phyloP scores from a whole-genome alignment of 2,888 invertebrate genomes.

The Eupeodes luniger region DNA sequence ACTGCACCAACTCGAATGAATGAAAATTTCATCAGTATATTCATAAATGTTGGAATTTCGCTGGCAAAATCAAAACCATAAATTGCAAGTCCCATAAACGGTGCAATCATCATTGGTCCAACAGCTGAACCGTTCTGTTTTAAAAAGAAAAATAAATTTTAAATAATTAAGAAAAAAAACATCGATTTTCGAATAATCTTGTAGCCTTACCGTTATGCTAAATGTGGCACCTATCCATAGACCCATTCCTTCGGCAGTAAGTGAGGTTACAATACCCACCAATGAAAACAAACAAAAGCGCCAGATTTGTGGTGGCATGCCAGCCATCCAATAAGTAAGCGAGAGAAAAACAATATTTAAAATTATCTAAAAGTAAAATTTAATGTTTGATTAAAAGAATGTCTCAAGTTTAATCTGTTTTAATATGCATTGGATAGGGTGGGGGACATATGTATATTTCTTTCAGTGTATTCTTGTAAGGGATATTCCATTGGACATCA shows the following conservation, averaged over 20 bases:
- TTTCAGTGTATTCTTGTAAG: too few relatives aligned
- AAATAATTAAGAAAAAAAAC: background rate
- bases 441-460: too few relatives aligned
- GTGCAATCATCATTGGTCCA: constrained; percentile 88
- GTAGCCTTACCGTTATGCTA: constrained; percentile 86
- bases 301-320: constrained; percentile 87
- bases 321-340: constrained; percentile 88
- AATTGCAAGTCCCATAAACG: constrained; percentile 88
- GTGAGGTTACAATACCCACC: constrained; percentile 88
- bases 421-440: too few relatives aligned
- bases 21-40: constrained; percentile 87
- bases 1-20: constrained; percentile 88
- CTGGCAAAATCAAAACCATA: constrained; percentile 90
- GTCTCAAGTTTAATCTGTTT: background rate
- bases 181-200: background rate
- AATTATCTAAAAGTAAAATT: constrained; percentile 84
- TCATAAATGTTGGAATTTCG: constrained; percentile 87
- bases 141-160: constrained; percentile 66
- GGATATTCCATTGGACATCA: too few relatives aligned
- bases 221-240: constrained; percentile 90
- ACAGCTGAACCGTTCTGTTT: constrained; percentile 89
- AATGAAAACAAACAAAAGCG: constrained; percentile 89
- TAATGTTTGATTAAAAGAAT: background rate
- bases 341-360: constrained; percentile 87
- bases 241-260: constrained; percentile 92